Evolutionary conservation across 2,888 invertebrate species (phyloP).

Genomic region (Tiphia femorata): DNA sequence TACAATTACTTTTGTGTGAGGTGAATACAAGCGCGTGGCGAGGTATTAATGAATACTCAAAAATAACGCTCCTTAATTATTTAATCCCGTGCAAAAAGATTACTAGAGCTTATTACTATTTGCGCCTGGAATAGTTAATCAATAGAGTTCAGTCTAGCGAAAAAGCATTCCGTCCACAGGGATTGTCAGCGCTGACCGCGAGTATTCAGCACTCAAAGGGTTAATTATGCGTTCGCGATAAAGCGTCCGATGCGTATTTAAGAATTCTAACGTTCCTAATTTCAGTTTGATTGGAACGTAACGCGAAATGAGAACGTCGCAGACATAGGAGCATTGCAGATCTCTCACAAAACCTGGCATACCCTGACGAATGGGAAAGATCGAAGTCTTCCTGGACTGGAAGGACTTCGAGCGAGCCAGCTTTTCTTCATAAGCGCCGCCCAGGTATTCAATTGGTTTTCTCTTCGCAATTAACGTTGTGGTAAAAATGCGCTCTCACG

Average conservation of each 20-base stretch:
- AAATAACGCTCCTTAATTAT: no score
- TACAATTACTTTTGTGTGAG: no score
- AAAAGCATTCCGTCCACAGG: no score
- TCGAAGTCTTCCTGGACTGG: conserved; percentile 68
- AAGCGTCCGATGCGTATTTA: background rate
- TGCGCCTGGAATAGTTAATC: no score
- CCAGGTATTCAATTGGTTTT: conserved; percentile 60
- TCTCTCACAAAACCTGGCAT: conserved; percentile 70
- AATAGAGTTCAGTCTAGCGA: no score
- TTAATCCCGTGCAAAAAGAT: no score
- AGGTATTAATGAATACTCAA: no score
- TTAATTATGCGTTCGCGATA: background rate
- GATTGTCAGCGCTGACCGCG: no score
- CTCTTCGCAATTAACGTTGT: background rate
- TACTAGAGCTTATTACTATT: no score
- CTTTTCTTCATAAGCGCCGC: conserved; percentile 71
- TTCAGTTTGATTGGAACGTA: conserved; percentile 71
- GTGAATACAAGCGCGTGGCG: no score
- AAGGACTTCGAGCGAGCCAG: conserved; percentile 68
- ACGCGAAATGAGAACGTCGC: conserved; percentile 72
- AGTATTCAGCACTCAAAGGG: no score
- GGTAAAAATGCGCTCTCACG: background rate
- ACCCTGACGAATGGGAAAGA: conserved; percentile 59
- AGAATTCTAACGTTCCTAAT: no score
- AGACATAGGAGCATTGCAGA: conserved; percentile 70